Base-by-base conservation (phyloP, 1,140 invertebrate species). In the Pogonomyrmex californicus region DNA sequence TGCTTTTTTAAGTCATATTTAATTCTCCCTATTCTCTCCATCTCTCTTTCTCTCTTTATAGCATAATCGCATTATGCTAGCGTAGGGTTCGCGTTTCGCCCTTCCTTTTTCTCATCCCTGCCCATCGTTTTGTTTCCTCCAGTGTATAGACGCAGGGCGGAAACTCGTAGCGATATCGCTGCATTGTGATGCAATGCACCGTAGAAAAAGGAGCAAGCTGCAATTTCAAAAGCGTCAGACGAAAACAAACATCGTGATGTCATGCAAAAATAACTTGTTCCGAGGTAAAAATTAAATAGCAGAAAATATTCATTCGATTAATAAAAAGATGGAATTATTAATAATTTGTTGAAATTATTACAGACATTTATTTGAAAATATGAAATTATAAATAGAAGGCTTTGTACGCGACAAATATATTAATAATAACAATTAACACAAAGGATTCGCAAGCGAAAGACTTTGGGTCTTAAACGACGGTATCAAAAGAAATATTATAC, bases 1-100 rank as follows among this genome's bases (percentile, higher is more conserved):
- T 87, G 54, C 41, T 54, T 79, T 87, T 87, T 87, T 87, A 86
- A 87, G 47, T 78, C 86, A 51, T 41, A 71, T 87, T 71, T 86
- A 86, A 87, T 62, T 73, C 73, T 62, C 73, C 47, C 73, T 63
- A 60, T 60, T 68, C 65, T 44, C 44, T 47, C 10, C 41, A 68
- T 68, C 65, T 33, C 65, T 47, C 65, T 30, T 47, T 68, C 65
- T 12, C 65, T 68, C 41, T 68, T 68, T n/a, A 58, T 56, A 23
- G 83, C 73, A 47, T 87, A 86, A 87, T 87, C 86, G 73, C 56
- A 86, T 86, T 86, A 87, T 68, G 47, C 62, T 5, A 30, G 41
- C 41, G 33, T 49, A 71, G 56, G 83, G 68, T 83, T 17, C 51
- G 60, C 23, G 56, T 38, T 75, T 54, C 30, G 41, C 60, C 4